A percentile compares a stretch with the other conserved stretches of the same genome.
Evolutionary conservation across 2,113 vertebrate genomes (phyloP).

Genomic region (Silurus asotus): DNA sequence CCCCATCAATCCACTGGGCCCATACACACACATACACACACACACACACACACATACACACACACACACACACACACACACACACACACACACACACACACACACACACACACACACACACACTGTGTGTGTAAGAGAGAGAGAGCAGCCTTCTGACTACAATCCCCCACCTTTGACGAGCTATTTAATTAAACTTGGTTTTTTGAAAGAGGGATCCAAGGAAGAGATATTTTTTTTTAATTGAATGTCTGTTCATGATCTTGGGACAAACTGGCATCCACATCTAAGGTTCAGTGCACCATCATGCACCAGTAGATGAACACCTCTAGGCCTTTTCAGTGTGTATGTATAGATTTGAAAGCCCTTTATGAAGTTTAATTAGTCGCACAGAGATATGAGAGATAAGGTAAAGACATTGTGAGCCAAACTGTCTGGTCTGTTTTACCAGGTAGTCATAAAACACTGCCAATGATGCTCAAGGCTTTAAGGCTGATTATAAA

Average conservation of each 20-base stretch:
- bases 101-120: background rate
- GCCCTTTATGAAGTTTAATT: conserved; percentile 26
- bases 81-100: background rate
- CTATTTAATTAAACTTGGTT: conserved; percentile 28
- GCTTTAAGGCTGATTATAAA: background rate
- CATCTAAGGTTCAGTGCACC: background rate
- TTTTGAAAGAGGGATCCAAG: conserved; percentile 6
- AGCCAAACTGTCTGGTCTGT: conserved; percentile 21
- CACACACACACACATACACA: background rate
- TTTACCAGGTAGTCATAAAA: conserved; percentile 24
- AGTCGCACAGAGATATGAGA: background rate
- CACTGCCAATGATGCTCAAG: background rate
- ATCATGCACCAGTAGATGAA: background rate
- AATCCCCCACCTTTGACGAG: background rate
- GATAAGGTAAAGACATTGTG: background rate
- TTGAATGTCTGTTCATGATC: conserved; percentile 23
- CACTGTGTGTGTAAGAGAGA: background rate
- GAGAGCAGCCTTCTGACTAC: background rate
- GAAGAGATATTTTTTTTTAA: conserved; percentile 18
- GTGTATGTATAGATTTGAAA: background rate
- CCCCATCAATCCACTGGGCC: conserved; percentile 1
- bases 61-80: no score
- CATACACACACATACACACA: background rate
- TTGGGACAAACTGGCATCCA: background rate
- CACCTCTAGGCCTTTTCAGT: background rate